Conservation (phyloP, 2,113 vertebrate species). For the Aspidoscelis tigris region DNA sequence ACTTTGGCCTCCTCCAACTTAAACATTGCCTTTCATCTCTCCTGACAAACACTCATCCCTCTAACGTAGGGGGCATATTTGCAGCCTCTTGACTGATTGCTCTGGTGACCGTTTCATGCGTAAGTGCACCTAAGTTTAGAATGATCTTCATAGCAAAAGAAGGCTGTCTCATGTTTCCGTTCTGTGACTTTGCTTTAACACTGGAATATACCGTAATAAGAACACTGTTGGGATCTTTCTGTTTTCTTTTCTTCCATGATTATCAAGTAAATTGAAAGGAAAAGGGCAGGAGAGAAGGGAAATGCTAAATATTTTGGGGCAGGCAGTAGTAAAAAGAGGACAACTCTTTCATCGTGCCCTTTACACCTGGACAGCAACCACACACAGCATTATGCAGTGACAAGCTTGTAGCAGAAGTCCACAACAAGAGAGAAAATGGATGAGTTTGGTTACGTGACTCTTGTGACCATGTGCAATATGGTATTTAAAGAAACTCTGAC, state of each 20-base stretch:
- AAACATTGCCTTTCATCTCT: neutral
- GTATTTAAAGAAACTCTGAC: neutral
- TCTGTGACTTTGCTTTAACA: neutral
- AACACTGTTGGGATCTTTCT: neutral
- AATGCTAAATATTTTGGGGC: neutral
- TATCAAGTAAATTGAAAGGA: too few relatives aligned
- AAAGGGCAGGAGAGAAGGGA: neutral
- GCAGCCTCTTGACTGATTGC: neutral
- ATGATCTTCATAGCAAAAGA: neutral
- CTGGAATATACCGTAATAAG: neutral
- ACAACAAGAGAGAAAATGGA: neutral
- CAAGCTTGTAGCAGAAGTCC: neutral
- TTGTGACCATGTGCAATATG: neutral
- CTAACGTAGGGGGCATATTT: neutral
- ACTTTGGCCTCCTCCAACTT: neutral
- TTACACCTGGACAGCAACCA: accelerated
- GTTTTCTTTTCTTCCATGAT: neutral
- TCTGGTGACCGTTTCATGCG: neutral
- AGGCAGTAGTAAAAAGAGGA: neutral
- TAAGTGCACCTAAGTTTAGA: neutral
- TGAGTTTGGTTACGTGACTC: neutral
- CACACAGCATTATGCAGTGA: slow-evolving; percentile 1
- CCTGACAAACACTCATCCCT: neutral
- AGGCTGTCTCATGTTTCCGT: neutral
- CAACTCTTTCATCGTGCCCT: neutral